Evolutionary conservation across 2,113 vertebrate genomes (phyloP), one percentile per base, ranked within the genome.

Genomic region (Nothocercus julius): DNA sequence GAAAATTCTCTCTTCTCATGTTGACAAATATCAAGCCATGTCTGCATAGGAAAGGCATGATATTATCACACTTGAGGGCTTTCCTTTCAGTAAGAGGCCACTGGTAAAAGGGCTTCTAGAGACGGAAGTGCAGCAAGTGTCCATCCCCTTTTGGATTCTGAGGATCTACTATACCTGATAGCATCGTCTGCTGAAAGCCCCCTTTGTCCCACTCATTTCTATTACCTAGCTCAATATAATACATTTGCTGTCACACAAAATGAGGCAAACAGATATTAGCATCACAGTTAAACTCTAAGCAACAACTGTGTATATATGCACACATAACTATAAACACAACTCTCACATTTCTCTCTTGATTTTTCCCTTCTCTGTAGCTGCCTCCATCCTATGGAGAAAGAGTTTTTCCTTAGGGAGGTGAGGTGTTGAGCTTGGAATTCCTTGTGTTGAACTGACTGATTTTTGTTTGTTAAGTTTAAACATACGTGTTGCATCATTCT

Each of bases 31-130:
- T 36, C 62, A 66, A 59, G 36, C 70, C 4, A 0, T 49, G 14
- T 58, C 28, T 1, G 0, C 0, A 4, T 68, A 67, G 68, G 38
- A 56, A 74, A 74, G 61, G 36, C 0, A 0, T 4, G 5, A 36
- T 18, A 8, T 59, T 44, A 22, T 90, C 49, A 56, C 27, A 83
- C 40, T 84, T 78, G 72, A 28, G 76, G 80, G 30, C 36, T 93
- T 51, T 67, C 78, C 73, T 25, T 15, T 47, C 44, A 54, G 63
- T 0, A 4, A 82, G n/a, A 87, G 70, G 66, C 2, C 67, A 58
- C 49, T 75, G 53, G 40, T 2, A 3, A 73, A 36, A 73, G 30
- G 75, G 66, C 67, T 91, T 68, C 21, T 49, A 56, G 89, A 62
- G 62, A 72, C 81, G 68, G 84, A 0, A 1, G 10, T 45, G 45